Conservation (phyloP, 2,797 vertebrate species). For the Lates japonicus region DNA sequence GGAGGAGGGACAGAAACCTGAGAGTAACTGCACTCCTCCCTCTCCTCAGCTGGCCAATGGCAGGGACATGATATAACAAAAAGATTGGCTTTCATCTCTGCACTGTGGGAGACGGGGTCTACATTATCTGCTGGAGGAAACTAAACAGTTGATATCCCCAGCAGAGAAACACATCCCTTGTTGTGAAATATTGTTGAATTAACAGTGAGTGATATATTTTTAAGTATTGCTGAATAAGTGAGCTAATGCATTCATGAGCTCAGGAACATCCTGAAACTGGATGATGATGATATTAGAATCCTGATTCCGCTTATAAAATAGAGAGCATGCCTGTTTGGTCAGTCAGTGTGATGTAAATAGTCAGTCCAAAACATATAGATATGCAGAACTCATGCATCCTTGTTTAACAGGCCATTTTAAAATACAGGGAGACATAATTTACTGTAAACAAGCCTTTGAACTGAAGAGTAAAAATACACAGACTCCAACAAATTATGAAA, state of each 20-base stretch:
- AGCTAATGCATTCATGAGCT: conserved; percentile 15
- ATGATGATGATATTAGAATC: background rate
- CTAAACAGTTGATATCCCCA: conserved; percentile 23
- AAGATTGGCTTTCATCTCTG: conserved; percentile 54
- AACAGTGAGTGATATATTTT: background rate
- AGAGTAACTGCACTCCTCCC: conserved; percentile 78
- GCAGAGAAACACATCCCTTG: conserved; percentile 7
- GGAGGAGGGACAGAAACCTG: conserved; percentile 84
- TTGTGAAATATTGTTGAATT: background rate
- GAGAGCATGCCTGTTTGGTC: background rate
- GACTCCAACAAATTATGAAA: background rate
- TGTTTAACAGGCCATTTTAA: background rate
- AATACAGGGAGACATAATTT: background rate
- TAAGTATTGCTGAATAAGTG: background rate
- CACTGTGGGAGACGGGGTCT: conserved; percentile 25
- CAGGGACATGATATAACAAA: conserved; percentile 74
- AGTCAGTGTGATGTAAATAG: background rate
- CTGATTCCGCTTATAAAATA: background rate
- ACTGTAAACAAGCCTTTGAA: background rate
- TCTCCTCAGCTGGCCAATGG: conserved; percentile 79
- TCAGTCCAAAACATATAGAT: background rate
- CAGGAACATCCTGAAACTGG: conserved; percentile 19
- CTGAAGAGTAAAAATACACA: background rate
- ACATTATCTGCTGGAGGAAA: conserved; percentile 32
- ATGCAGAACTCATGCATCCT: background rate